These are phyloP conservation scores for Meloidogyne exigua DNA, from an alignment of 1,140 invertebrate genomes.

Conservation along the genomic window DNA sequence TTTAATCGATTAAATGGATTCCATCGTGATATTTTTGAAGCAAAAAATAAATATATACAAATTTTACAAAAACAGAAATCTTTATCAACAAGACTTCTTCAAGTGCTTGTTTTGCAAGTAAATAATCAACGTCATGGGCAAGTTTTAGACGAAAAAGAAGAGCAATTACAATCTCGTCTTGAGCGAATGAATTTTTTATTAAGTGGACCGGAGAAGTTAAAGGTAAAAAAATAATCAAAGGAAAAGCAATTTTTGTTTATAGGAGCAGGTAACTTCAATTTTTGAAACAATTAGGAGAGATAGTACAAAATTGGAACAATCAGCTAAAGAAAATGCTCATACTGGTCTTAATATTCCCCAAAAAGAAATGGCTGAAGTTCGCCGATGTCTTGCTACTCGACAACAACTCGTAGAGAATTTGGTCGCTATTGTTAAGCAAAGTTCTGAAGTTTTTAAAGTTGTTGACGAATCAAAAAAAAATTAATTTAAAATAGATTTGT, in stretches of 20 bases:
- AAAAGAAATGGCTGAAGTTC: conserved; percentile 29
- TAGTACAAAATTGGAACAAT: conserved; percentile 26
- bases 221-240: conserved; percentile 6
- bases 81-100: conserved; percentile 30
- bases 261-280: conserved; percentile 25
- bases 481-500: not conserved
- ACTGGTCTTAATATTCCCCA: not conserved
- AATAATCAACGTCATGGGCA: conserved; percentile 37
- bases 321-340: not conserved
- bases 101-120: conserved; percentile 29
- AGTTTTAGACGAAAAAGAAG: conserved; percentile 34
- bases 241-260: conserved; percentile 23
- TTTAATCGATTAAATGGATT: conserved; percentile 17
- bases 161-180: conserved; percentile 28
- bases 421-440: conserved; percentile 11
- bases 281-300: conserved; percentile 27
- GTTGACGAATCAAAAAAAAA: not conserved
- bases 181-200: conserved; percentile 30
- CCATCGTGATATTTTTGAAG: conserved; percentile 1
- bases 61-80: conserved; percentile 33
- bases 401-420: conserved; percentile 36
- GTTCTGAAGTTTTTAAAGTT: not conserved
- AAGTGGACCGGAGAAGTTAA: conserved; percentile 35
- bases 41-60: conserved; percentile 31
- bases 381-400: conserved; percentile 33